These are phyloP conservation scores for Meloe dianella DNA, from an alignment of 2,888 invertebrate species.

Conservation along the genomic window DNA sequence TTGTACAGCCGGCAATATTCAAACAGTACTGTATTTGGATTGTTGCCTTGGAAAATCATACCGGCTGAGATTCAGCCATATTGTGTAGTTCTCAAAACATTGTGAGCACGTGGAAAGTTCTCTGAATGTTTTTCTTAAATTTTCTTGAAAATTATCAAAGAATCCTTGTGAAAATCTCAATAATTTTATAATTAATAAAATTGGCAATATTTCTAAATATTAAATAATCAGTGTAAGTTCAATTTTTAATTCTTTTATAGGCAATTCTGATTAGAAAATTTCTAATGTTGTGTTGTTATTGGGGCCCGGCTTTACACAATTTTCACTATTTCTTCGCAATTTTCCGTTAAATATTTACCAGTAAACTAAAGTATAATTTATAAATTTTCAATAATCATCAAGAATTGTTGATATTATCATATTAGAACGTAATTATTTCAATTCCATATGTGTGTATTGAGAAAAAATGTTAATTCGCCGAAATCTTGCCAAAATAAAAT, in stretches of 20 bases:
- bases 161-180: conserved; percentile 36
- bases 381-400: neutral
- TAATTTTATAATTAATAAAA: too few species aligned
- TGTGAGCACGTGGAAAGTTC: conserved; percentile 71
- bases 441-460: neutral
- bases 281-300: too few species aligned
- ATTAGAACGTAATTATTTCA: neutral
- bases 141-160: conserved; percentile 29
- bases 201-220: conserved; percentile 29
- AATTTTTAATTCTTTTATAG: conserved; percentile 20
- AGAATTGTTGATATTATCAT: neutral
- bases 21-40: neutral
- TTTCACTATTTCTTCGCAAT: conserved; percentile 2
- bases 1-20: neutral
- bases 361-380: neutral
- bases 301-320: conserved; percentile 46
- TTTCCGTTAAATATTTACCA: conserved; percentile 12
- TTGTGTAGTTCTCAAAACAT: conserved; percentile 72
- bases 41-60: neutral
- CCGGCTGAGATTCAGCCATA: conserved; percentile 61
- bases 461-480: conserved; percentile 12
- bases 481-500: neutral
- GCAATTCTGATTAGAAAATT: too few species aligned
- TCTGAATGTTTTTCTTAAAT: conserved; percentile 35
- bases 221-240: conserved; percentile 43